Conservation (phyloP, 2,113 vertebrate species). For the Rhodinocichla rosea region DNA sequence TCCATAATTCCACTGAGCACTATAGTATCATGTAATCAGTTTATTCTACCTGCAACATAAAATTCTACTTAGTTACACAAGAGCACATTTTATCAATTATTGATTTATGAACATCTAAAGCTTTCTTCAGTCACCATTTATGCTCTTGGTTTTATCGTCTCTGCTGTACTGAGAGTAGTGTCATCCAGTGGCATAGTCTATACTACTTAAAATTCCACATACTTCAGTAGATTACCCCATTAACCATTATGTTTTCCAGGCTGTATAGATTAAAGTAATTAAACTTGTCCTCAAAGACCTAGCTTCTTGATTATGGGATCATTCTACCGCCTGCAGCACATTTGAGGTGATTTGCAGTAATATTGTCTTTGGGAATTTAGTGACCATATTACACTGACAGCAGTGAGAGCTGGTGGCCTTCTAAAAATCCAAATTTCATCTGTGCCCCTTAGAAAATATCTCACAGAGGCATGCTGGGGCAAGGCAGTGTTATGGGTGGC, state of each 20-base stretch:
- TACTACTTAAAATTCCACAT: slow-evolving; percentile 69
- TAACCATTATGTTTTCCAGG: slow-evolving; percentile 72
- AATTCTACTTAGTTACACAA: slow-evolving; percentile 66
- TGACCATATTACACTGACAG: slow-evolving; percentile 44
- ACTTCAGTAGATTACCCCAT: slow-evolving; percentile 67
- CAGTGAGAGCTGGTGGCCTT: slow-evolving; percentile 16
- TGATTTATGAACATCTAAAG: slow-evolving; percentile 69
- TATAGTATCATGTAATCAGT: slow-evolving; percentile 50
- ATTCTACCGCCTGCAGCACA: slow-evolving; percentile 63
- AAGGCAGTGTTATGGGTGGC: background rate
- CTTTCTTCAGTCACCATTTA: slow-evolving; percentile 61
- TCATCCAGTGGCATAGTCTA: slow-evolving; percentile 43
- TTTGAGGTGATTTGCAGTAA: slow-evolving; percentile 70
- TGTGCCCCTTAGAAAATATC: background rate
- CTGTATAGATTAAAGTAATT: slow-evolving; percentile 72
- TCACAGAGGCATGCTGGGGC: background rate
- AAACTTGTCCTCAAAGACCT: slow-evolving; percentile 66
- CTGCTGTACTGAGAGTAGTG: slow-evolving; percentile 34
- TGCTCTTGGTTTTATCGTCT: slow-evolving; percentile 63
- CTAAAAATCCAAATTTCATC: background rate
- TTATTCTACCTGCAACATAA: slow-evolving; percentile 64
- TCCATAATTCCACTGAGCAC: slow-evolving; percentile 54
- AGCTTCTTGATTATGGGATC: slow-evolving; percentile 61
- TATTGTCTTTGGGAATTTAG: slow-evolving; percentile 69
- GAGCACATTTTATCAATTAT: slow-evolving; percentile 68